These are phyloP conservation scores for Macropus fuliginosus DNA, from an alignment of 2,797 vertebrate species.

Conservation along the genomic window DNA sequence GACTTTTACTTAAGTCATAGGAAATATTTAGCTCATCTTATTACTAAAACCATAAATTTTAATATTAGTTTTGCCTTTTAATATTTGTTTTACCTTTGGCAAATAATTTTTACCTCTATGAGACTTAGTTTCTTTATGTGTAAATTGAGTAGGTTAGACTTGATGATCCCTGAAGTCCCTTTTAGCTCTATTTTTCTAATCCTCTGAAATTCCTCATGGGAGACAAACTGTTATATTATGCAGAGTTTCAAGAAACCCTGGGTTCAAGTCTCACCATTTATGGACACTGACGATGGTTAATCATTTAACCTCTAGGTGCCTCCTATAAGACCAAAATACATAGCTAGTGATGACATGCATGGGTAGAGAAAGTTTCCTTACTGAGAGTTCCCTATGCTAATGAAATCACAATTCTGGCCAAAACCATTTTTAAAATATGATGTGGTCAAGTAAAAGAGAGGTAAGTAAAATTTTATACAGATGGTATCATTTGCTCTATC, in stretches of 20 bases:
- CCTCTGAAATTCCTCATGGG: not conserved
- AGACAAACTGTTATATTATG: not conserved
- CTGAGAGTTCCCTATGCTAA: not conserved
- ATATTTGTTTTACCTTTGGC: not conserved
- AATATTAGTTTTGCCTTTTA: not conserved
- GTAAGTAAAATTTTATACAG: conserved; percentile 66
- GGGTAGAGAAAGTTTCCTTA: not conserved
- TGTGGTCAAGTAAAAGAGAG: conserved; percentile 58
- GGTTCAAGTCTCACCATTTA: not conserved
- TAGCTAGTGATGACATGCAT: not conserved
- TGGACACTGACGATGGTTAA: not conserved
- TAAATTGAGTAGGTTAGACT: not conserved
- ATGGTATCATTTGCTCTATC: conserved; percentile 62
- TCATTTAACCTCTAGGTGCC: not conserved
- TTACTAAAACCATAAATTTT: not conserved
- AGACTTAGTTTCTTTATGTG: not conserved
- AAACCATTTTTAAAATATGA: conserved; percentile 47
- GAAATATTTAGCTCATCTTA: conserved; percentile 62
- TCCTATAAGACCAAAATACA: not conserved
- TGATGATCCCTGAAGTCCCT: not conserved
- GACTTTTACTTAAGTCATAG: conserved; percentile 61
- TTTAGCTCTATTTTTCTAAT: not conserved
- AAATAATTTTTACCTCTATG: not conserved
- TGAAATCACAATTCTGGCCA: not conserved
- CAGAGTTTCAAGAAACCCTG: not conserved